Evolutionary conservation across 2,797 vertebrate genomes (phyloP).

Genomic region (Oryzias sinensis): DNA sequence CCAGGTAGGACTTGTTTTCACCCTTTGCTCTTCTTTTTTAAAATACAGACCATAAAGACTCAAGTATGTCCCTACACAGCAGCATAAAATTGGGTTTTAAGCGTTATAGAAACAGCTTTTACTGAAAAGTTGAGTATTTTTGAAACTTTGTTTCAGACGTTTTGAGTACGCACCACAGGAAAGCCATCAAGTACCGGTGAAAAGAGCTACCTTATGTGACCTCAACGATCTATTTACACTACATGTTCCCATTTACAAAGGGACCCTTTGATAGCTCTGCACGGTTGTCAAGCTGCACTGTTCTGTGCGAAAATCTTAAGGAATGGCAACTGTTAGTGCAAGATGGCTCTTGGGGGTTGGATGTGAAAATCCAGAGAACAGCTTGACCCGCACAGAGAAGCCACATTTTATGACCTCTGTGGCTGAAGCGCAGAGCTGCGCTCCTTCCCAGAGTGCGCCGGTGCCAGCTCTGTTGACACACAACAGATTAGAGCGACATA

Average conservation of each 20-base stretch:
- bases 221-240: slow-evolving; percentile 48
- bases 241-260: slow-evolving; percentile 47
- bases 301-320: slow-evolving; percentile 43
- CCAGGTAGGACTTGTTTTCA: slow-evolving; percentile 43
- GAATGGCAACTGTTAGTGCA: slow-evolving; percentile 36
- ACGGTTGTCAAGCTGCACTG: slow-evolving; percentile 15
- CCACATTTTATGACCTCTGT: slow-evolving; percentile 58
- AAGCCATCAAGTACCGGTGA: slow-evolving; percentile 31
- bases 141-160: slow-evolving; percentile 9
- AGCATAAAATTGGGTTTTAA: background rate
- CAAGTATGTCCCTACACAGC: background rate
- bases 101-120: background rate
- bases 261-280: slow-evolving; percentile 45
- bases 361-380: slow-evolving; percentile 53
- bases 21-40: background rate
- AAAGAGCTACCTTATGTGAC: slow-evolving; percentile 50
- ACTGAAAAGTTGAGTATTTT: slow-evolving; percentile 15
- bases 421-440: slow-evolving; percentile 37
- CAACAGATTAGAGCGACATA: slow-evolving; percentile 52
- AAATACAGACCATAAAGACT: slow-evolving; percentile 1
- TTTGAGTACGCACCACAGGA: slow-evolving; percentile 52
- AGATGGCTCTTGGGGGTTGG: slow-evolving; percentile 45
- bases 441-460: slow-evolving; percentile 39
- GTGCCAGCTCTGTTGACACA: slow-evolving; percentile 51
- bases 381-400: slow-evolving; percentile 34